These are phyloP conservation scores for Helicolenus hilgendorfi DNA, from an alignment of 2,797 vertebrate genomes.

Conservation along the genomic window DNA sequence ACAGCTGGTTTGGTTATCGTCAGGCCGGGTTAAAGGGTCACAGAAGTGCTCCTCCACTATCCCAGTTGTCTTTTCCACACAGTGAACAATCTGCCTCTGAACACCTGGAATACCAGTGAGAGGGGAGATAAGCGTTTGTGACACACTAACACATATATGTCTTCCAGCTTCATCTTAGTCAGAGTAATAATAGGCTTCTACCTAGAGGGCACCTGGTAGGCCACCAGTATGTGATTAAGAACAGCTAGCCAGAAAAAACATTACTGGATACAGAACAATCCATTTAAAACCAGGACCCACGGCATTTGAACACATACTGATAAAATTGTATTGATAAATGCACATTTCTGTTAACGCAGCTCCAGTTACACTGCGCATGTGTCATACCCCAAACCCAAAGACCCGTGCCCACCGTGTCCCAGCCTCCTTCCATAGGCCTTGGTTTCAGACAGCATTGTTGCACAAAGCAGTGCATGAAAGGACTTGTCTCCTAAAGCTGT, in stretches of 20 bases:
- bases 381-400: too few relatives aligned
- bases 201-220: neutral
- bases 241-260: neutral
- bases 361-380: too few relatives aligned
- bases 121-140: constrained; percentile 2
- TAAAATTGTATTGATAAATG: too few relatives aligned
- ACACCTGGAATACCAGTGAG: constrained; percentile 88
- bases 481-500: neutral
- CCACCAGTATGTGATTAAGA: neutral
- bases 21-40: constrained; percentile 89
- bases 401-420: too few relatives aligned
- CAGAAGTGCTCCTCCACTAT: constrained; percentile 93
- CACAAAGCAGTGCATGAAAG: neutral
- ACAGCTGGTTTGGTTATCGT: constrained; percentile 92
- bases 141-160: neutral
- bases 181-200: neutral
- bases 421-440: too few relatives aligned
- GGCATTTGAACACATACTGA: neutral
- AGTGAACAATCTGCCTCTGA: constrained; percentile 93
- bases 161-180: neutral
- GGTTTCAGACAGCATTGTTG: constrained; percentile 10
- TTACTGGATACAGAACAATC: neutral
- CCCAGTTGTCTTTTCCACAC: constrained; percentile 92
- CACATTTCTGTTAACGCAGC: too few relatives aligned
- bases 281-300: neutral